Evolutionary conservation across 2,113 vertebrate species (phyloP), one percentile per base, ranked within the genome.

Genomic region (Micromys minutus): DNA sequence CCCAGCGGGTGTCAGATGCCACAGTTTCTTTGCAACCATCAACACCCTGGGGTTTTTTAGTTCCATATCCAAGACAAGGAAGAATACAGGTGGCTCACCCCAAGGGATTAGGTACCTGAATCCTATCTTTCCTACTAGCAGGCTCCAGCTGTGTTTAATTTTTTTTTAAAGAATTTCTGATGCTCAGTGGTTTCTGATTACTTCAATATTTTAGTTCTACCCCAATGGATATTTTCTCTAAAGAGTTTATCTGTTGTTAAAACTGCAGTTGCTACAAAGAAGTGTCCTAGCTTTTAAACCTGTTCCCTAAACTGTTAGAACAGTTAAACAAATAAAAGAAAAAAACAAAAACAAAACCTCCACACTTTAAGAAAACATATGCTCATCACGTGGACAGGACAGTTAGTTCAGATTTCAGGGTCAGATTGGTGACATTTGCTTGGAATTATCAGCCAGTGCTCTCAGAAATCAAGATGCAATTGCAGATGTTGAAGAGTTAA

Each of bases 171-270:
- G 99, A 99, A 99, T 99, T 99, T 99, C 99, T 99, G 98, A 98
- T 99, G 98, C 99, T 99, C 99, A 98, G 98, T 97, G 98, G 98
- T 98, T 98, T 98, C 99, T 99, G 99, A 99, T 99, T 99, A 99
- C 99, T 99, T 99, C 99, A 99, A 99, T 99, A 99, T 99, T 99
- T 99, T 99, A 99, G 98, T 99, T 99, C 99, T 99, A 99, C 98
- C 80, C 98, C 98, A 99, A 98, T 97, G 98, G 98, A 99, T 99
- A 99, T 99, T 98, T 98, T 98, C 99, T 99, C 98, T 98, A 98
- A 98, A 98, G 98, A 98, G 98, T 99, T 99, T 99, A 98, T 98
- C 98, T 98, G 98, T 98, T 97, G 98, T 99, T 99, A 98, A 99
- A 99, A 98, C 84, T 98, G 98, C 98, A 98, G 98, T 98, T 98